Conservation (phyloP, 1,140 invertebrate genomes). For the Sycophila sp. region DNA sequence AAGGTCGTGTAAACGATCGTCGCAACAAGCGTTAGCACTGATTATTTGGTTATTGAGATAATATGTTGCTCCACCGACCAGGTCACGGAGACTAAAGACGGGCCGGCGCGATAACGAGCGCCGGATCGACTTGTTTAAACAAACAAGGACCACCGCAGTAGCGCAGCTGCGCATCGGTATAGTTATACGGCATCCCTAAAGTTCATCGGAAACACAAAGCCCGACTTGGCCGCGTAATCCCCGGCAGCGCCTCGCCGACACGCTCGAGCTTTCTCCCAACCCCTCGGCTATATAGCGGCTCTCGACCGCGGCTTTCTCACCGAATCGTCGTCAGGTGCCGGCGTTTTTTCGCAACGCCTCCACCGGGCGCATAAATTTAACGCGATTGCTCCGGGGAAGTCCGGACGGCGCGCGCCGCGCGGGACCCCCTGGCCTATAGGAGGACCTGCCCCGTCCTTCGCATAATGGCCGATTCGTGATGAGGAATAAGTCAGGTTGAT, state of each 20-base stretch:
- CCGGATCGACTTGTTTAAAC: background rate
- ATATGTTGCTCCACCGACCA: no score
- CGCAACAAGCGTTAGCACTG: no score
- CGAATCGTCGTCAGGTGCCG: constrained; percentile 26
- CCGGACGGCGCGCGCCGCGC: background rate
- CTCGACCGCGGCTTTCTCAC: constrained; percentile 18
- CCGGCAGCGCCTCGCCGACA: background rate
- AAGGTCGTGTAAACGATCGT: no score
- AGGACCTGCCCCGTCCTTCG: no score
- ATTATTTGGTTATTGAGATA: no score
- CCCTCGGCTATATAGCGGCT: no score
- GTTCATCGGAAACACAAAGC: background rate
- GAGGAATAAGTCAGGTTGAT: constrained; percentile 58
- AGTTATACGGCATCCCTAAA: background rate
- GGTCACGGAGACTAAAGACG: no score
- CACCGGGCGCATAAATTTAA: constrained; percentile 56
- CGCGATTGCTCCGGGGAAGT: constrained; percentile 8
- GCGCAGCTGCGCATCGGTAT: background rate
- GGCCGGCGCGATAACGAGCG: background rate
- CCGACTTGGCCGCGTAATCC: constrained; percentile 25
- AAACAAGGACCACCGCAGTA: background rate
- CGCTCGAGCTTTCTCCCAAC: background rate
- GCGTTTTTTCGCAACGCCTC: constrained; percentile 11
- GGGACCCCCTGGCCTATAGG: no score
- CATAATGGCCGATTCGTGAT: constrained; percentile 57